A percentile compares a stretch with the other conserved stretches of the same genome.
These are phyloP conservation scores for Priocnemis perturbator DNA, from an alignment of 2,888 invertebrate genomes.

Conservation along the genomic window DNA sequence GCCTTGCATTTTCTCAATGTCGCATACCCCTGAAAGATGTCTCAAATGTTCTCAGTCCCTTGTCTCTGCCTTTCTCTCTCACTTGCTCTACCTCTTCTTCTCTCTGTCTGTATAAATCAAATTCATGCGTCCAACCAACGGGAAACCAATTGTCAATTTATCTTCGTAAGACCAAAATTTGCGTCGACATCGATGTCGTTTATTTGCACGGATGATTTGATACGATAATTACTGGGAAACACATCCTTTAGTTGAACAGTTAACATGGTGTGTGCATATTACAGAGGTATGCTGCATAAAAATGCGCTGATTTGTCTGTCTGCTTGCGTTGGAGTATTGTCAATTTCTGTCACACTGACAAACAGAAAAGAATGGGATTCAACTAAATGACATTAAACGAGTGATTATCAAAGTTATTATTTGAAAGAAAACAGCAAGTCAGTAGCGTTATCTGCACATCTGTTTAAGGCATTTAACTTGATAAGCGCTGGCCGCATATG, in stretches of 20 bases:
- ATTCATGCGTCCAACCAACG: not conserved
- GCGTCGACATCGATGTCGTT: too few species aligned
- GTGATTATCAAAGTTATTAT: slow-evolving; percentile 37
- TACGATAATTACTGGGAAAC: too few species aligned
- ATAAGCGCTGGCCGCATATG: slow-evolving; percentile 53
- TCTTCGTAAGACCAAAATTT: too few species aligned
- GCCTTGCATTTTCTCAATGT: slow-evolving; percentile 44
- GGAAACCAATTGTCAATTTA: too few species aligned
- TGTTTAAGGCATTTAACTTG: slow-evolving; percentile 43
- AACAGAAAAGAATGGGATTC: slow-evolving; percentile 25
- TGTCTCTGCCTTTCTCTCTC: not conserved
- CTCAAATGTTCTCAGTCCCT: slow-evolving; percentile 4
- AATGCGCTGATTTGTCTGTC: slow-evolving; percentile 68
- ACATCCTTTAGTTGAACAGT: too few species aligned
- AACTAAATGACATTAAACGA: slow-evolving; percentile 39
- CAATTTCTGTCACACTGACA: slow-evolving; percentile 42
- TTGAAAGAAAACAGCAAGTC: slow-evolving; percentile 28
- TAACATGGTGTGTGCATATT: not conserved
- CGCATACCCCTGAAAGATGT: slow-evolving; percentile 43
- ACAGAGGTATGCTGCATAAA: slow-evolving; percentile 33
- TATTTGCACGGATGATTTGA: too few species aligned
- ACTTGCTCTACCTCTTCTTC: not conserved
- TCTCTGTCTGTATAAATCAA: not conserved
- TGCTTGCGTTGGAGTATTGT: slow-evolving; percentile 69
- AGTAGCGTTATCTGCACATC: slow-evolving; percentile 32